Base-by-base conservation (phyloP, 1,140 invertebrate genomes). In the Phenacoccus solenopsis region DNA sequence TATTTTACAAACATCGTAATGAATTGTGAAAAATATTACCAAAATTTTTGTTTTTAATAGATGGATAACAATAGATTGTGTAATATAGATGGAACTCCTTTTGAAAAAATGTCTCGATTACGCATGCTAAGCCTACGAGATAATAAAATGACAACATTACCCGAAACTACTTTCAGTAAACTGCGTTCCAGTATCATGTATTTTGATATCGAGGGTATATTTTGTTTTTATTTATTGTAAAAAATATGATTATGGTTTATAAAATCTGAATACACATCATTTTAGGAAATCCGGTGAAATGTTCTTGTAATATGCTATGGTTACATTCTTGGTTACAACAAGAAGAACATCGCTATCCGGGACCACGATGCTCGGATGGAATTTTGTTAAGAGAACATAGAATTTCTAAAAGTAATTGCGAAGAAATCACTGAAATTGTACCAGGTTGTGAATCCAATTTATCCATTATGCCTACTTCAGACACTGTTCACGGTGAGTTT, bases 121-220 rank as follows among this genome's bases (percentile, higher is more conserved):
- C 84, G 90, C 70, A 86, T 93, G 5, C 81, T 94, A 0, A 91
- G 87, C 56, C 79, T 94, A 74, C 82, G 86, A 69, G 87, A 89
- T 75, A 94, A 94, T 79, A 85, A 85, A 73, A 83, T 94, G 80
- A 83, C 85, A 38, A 84, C 85, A 16, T 82, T 93, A 61, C 82
- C 86, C 1, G 90, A 93, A 77, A 80, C 80, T n/a, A 86, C 86
- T 0, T 89, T 93, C 73, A 83, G 86, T 70, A 86, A 87, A 72
- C 78, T 93, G 16, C 81, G 89, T 70, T 87, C 86, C 57, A 92
- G 90, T 71, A 89, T 93, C 68, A 89, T 90, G 7, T 83, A 90
- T 73, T 80, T 94, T 24, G 90, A 93, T 78, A 86, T 94, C 70
- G 89, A 92, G 79, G 90, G 90, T 91, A 81, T 81, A 80, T 78